phyloP scores from a whole-genome alignment of 2,113 vertebrate genomes.

The Heterochromis multidens region DNA sequence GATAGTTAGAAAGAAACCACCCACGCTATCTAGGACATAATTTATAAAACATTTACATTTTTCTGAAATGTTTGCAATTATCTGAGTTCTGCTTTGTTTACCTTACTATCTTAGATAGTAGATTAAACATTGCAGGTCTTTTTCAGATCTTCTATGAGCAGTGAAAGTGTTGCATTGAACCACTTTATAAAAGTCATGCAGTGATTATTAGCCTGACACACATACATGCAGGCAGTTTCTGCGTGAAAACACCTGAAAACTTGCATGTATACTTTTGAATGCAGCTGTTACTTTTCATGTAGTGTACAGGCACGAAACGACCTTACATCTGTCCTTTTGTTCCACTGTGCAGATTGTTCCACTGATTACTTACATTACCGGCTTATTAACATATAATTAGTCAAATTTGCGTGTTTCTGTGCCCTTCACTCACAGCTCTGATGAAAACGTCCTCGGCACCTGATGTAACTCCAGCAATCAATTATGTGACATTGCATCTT shows the following conservation, averaged over 20 bases:
- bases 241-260: not conserved
- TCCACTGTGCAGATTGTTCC: not conserved
- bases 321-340: conserved; percentile 30
- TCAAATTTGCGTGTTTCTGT: not conserved
- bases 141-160: not conserved
- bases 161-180: not conserved
- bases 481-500: conserved; percentile 52
- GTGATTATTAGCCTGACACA: not conserved
- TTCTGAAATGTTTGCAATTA: not conserved
- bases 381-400: conserved; percentile 47
- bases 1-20: no score
- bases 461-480: conserved; percentile 46
- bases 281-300: not conserved
- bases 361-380: conserved; percentile 36
- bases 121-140: not conserved
- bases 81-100: not conserved
- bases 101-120: not conserved
- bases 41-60: not conserved
- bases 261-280: not conserved
- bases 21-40: not conserved
- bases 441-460: conserved; percentile 43
- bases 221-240: not conserved
- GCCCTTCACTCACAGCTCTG: conserved; percentile 38
- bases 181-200: not conserved
- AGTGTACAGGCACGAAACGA: not conserved